phyloP scores from a whole-genome alignment of 2,113 vertebrate genomes.

The Vulpes ferrilata region DNA sequence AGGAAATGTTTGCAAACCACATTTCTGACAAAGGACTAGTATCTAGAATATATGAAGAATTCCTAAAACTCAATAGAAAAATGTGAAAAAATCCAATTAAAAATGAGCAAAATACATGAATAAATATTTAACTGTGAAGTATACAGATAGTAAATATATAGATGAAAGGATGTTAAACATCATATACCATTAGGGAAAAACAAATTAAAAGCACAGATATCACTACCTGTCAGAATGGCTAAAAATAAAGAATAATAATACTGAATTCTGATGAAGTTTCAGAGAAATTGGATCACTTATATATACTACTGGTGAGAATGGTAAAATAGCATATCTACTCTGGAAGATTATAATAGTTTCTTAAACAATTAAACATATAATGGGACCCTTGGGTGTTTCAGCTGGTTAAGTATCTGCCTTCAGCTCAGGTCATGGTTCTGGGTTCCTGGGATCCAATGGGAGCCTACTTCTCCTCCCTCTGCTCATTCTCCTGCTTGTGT shows the following conservation, averaged over 20 bases:
- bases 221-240: background rate
- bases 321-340: background rate
- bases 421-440: background rate
- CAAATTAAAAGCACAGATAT: background rate
- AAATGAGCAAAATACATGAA: background rate
- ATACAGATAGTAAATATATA: background rate
- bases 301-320: background rate
- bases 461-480: background rate
- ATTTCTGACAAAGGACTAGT: background rate
- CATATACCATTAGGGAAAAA: background rate
- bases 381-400: background rate
- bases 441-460: background rate
- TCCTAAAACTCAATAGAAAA: background rate
- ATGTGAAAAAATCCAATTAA: background rate
- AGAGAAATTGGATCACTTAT: background rate
- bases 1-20: background rate
- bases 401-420: background rate
- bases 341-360: background rate
- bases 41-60: background rate
- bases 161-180: background rate
- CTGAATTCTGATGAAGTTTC: background rate
- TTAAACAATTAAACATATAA: background rate
- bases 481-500: background rate
- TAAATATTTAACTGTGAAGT: background rate
- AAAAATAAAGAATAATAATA: background rate